These are phyloP conservation scores for Bombus soroeensis DNA, from an alignment of 1,140 invertebrate genomes.

Conservation along the genomic window DNA sequence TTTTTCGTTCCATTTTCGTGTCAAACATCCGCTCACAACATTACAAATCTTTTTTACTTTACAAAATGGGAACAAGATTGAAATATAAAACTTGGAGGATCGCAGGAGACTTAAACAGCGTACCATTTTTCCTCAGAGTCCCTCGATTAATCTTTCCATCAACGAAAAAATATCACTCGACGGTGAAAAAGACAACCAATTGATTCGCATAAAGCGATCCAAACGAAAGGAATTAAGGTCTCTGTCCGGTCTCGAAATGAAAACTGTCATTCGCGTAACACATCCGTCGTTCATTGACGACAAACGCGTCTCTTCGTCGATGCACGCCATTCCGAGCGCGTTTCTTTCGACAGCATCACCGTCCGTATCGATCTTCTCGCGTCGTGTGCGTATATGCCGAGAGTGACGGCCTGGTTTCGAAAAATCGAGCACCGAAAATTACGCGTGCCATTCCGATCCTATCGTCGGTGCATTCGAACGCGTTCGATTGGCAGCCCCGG, in stretches of 20 bases:
- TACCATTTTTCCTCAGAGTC: too few species aligned
- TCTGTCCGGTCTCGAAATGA: not conserved
- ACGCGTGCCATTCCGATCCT: constrained; percentile 59
- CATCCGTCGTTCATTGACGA: not conserved
- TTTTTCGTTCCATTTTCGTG: too few species aligned
- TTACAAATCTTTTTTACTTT: too few species aligned
- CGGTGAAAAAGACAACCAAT: not conserved
- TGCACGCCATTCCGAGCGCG: not conserved
- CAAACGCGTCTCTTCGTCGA: not conserved
- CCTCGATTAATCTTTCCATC: not conserved
- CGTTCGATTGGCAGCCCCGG: constrained; percentile 66
- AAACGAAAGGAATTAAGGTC: not conserved
- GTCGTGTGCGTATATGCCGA: too few species aligned
- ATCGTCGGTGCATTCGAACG: constrained; percentile 54
- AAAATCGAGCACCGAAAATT: constrained; percentile 55
- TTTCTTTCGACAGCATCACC: not conserved
- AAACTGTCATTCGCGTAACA: not conserved
- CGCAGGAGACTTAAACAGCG: too few species aligned
- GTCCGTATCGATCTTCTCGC: constrained; percentile 12
- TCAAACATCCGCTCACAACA: too few species aligned
- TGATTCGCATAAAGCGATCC: too few species aligned
- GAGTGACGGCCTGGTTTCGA: constrained; percentile 29
- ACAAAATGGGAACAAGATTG: too few species aligned
- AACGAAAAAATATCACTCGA: not conserved
- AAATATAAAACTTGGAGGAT: too few species aligned